These are phyloP conservation scores for Phragmatobia fuliginosa DNA, from an alignment of 2,888 invertebrate species.

Conservation along the genomic window DNA sequence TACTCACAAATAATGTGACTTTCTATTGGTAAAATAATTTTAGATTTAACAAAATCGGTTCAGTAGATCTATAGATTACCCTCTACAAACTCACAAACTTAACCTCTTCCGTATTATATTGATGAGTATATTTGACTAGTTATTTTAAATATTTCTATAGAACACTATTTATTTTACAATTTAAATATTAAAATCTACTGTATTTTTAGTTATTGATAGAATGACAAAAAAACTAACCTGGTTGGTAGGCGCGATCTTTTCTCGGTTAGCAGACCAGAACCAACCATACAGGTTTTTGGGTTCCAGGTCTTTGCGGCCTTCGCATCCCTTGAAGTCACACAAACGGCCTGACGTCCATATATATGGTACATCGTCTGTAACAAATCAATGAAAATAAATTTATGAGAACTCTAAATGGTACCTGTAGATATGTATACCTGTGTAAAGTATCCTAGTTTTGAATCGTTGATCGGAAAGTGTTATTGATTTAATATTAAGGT, in stretches of 20 bases:
- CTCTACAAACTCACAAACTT: too few relatives aligned
- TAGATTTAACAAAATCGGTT: too few relatives aligned
- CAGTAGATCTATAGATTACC: too few relatives aligned
- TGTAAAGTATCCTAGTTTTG: too few relatives aligned
- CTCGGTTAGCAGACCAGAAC: constrained; percentile 97
- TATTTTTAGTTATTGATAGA: not conserved
- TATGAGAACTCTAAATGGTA: not conserved
- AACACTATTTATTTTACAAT: not conserved
- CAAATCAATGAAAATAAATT: constrained; percentile 2
- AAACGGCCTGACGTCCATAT: constrained; percentile 97
- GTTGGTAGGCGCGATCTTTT: constrained; percentile 94
- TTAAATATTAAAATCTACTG: not conserved
- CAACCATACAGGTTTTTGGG: constrained; percentile 95
- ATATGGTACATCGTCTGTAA: constrained; percentile 94
- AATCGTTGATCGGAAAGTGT: too few relatives aligned
- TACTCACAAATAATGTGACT: too few relatives aligned
- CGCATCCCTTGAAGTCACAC: constrained; percentile 97
- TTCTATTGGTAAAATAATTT: too few relatives aligned
- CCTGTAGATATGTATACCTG: too few relatives aligned
- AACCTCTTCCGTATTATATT: too few relatives aligned
- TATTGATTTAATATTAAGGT: too few relatives aligned
- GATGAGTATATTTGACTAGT: not conserved
- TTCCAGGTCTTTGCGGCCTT: constrained; percentile 93
- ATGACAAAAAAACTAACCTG: constrained; percentile 71
- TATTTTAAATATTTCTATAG: not conserved